These are phyloP conservation scores for Seira sanloemensis DNA, from an alignment of 2,888 invertebrate genomes.

Conservation along the genomic window DNA sequence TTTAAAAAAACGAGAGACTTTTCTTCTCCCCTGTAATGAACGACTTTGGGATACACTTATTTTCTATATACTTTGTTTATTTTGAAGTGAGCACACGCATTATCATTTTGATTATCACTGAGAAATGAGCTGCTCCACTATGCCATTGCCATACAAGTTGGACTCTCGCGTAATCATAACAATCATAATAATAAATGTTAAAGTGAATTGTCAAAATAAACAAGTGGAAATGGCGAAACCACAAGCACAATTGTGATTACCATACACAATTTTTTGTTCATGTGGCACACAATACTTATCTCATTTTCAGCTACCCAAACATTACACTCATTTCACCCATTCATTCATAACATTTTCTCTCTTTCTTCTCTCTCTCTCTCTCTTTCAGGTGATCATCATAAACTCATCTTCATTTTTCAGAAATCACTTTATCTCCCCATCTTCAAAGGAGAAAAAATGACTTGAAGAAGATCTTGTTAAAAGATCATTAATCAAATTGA, in stretches of 20 bases:
- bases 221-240: too few relatives aligned
- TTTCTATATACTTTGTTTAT: conserved; percentile 23
- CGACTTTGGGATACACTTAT: too few relatives aligned
- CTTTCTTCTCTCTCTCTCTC: too few relatives aligned
- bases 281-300: background rate
- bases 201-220: conserved; percentile 21
- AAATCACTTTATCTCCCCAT: background rate
- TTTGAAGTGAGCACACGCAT: conserved; percentile 9
- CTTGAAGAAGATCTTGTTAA: conserved; percentile 52
- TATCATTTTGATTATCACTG: conserved; percentile 35
- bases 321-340: background rate
- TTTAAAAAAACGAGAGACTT: background rate
- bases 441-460: background rate
- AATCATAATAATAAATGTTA: conserved; percentile 56
- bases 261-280: background rate
- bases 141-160: conserved; percentile 15
- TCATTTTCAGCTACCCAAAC: background rate
- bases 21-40: background rate
- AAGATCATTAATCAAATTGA: conserved; percentile 62
- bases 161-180: conserved; percentile 49
- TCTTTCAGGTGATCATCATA: background rate
- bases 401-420: background rate
- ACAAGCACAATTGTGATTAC: background rate
- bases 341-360: background rate
- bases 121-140: background rate